Conservation (phyloP, 1,140 invertebrate genomes). For the Rhyacophila brunnea region DNA sequence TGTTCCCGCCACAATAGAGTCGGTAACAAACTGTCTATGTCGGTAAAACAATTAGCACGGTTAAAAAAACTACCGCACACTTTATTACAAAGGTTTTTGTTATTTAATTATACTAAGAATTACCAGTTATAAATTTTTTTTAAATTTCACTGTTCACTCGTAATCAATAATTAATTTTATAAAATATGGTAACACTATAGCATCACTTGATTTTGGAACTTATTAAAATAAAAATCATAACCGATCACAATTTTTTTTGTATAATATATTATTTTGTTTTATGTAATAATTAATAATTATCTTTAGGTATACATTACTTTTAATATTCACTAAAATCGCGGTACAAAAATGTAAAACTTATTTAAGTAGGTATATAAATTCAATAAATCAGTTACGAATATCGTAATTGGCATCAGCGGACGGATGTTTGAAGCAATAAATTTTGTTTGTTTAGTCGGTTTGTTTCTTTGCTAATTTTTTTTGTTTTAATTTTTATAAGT, state of each 20-base stretch:
- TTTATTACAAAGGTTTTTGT: neutral
- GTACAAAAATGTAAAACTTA: conserved; percentile 25
- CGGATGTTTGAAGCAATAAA: conserved; percentile 11
- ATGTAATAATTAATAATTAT: too few species aligned
- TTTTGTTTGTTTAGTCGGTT: conserved; percentile 7
- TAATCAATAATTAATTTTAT: too few species aligned
- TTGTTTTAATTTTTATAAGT: conserved; percentile 1
- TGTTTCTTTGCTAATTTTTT: conserved; percentile 6
- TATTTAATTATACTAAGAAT: too few species aligned
- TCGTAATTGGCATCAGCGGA: conserved; percentile 29
- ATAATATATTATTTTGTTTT: too few species aligned
- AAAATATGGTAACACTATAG: too few species aligned
- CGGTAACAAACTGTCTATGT: neutral
- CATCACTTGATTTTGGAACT: too few species aligned
- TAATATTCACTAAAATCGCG: neutral
- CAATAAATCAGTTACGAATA: conserved; percentile 12
- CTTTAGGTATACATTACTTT: too few species aligned
- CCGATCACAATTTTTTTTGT: too few species aligned
- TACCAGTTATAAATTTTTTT: too few species aligned
- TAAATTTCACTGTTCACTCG: too few species aligned
- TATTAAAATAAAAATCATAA: too few species aligned
- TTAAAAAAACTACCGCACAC: neutral
- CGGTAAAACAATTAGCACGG: too few species aligned
- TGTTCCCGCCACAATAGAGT: conserved; percentile 56
- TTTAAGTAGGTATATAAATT: conserved; percentile 4